Percentiles rank a stretch among this genome's conserved stretches.
Evolutionary conservation across 1,140 invertebrate genomes (phyloP).

Genomic region (Drosophila pandora): DNA sequence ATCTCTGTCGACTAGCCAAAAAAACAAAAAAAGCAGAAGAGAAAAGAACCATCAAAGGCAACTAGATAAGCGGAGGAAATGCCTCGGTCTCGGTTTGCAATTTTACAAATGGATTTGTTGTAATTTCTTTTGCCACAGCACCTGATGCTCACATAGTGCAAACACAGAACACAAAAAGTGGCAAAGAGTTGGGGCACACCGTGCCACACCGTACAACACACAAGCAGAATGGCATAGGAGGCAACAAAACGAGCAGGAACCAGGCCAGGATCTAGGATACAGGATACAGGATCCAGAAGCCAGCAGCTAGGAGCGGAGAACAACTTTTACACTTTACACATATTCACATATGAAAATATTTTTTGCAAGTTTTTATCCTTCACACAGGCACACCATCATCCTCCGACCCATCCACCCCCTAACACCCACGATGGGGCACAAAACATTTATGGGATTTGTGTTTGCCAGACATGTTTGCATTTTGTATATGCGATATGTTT

Average conservation of each 20-base stretch:
- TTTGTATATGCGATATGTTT: slow-evolving; percentile 82
- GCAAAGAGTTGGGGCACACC: slow-evolving; percentile 14
- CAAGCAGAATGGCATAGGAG: slow-evolving; percentile 61
- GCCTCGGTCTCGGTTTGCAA: slow-evolving; percentile 76
- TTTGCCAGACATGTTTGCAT: slow-evolving; percentile 82
- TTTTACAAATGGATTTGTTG: slow-evolving; percentile 82
- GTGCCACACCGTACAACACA: slow-evolving; percentile 17
- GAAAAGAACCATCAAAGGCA: slow-evolving; percentile 64
- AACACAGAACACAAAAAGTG: slow-evolving; percentile 44
- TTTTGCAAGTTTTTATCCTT: slow-evolving; percentile 77
- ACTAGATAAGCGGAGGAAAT: slow-evolving; percentile 59
- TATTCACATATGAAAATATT: slow-evolving; percentile 81
- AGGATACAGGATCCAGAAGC: not conserved
- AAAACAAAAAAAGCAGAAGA: not conserved
- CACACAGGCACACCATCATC: not conserved
- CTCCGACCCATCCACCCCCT: not conserved
- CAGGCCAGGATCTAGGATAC: not conserved
- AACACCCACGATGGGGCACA: slow-evolving; percentile 20
- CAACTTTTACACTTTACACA: slow-evolving; percentile 80
- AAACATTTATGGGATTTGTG: slow-evolving; percentile 82
- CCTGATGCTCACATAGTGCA: slow-evolving; percentile 73
- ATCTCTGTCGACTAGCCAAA: slow-evolving; percentile 20
- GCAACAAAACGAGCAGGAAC: slow-evolving; percentile 46
- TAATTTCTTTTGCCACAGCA: slow-evolving; percentile 81
- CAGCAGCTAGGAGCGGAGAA: slow-evolving; percentile 14